Evolutionary conservation across 64 coral and sea anemone genomes (phyloP).

Genomic region (Pachyseris speciosa): DNA sequence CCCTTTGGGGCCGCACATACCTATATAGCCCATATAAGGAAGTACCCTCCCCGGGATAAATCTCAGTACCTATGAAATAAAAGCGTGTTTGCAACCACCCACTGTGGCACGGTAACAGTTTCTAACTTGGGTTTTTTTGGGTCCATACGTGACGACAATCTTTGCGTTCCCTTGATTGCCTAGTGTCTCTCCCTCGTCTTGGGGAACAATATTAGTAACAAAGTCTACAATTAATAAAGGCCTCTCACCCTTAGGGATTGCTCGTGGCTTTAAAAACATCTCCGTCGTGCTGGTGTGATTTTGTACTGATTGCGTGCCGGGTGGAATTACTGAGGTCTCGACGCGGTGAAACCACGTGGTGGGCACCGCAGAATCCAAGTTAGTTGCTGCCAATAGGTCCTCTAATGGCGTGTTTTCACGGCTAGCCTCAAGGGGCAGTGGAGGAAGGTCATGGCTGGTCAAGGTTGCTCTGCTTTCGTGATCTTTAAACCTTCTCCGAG

Average conservation of each 20-base stretch:
- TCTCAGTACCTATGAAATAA: constrained; percentile 40
- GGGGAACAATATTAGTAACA: constrained; percentile 35
- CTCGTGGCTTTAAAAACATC: constrained; percentile 25
- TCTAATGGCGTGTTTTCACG: too few species aligned
- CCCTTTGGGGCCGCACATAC: too few species aligned
- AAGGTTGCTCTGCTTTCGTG: neutral
- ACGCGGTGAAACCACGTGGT: too few species aligned
- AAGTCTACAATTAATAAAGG: constrained; percentile 35
- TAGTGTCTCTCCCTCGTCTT: constrained; percentile 15
- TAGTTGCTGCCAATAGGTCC: too few species aligned
- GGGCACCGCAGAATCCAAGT: too few species aligned
- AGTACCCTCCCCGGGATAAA: too few species aligned
- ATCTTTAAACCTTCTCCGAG: neutral
- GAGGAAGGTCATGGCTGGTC: neutral
- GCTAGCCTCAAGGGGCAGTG: neutral
- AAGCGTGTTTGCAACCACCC: constrained; percentile 48
- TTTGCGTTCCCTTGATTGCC: neutral
- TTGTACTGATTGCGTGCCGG: neutral
- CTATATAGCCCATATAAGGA: too few species aligned
- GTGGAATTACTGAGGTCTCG: neutral
- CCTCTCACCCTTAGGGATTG: constrained; percentile 39
- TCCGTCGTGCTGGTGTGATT: neutral
- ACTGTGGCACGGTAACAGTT: constrained; percentile 23
- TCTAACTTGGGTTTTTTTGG: constrained; percentile 63
- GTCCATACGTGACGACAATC: constrained; percentile 52